Percentiles rank a stretch among this genome's conserved stretches.
Conservation (phyloP, 2,113 vertebrate species). For the Neofelis nebulosa region DNA sequence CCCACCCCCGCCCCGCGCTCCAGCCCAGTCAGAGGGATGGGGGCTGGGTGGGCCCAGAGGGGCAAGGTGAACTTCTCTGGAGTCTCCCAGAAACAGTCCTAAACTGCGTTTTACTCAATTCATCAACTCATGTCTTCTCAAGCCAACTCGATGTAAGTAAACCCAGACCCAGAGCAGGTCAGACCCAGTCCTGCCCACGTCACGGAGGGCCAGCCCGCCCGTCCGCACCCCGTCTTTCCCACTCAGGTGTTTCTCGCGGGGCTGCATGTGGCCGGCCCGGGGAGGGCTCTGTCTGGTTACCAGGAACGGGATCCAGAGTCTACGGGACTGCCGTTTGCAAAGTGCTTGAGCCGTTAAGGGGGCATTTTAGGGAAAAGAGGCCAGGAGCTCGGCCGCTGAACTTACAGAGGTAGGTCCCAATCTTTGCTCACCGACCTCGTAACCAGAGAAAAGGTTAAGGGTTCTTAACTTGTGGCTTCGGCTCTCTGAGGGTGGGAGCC, state of each 20-base stretch:
- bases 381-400: background rate
- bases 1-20: background rate
- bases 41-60: no score
- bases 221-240: background rate
- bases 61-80: background rate
- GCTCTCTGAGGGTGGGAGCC: background rate
- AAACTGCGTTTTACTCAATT: background rate
- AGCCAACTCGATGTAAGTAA: background rate
- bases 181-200: rapidly evolving
- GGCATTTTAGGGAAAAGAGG: background rate
- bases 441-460: background rate
- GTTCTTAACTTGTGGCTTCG: background rate
- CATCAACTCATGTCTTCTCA: background rate
- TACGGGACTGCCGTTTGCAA: rapidly evolving
- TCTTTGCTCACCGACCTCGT: background rate
- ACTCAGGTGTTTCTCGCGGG: rapidly evolving
- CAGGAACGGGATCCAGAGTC: background rate
- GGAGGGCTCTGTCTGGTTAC: background rate
- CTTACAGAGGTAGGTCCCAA: no score
- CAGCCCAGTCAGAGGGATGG: no score
- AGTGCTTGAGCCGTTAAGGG: rapidly evolving
- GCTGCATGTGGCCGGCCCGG: rapidly evolving
- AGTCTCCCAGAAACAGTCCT: background rate
- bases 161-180: background rate
- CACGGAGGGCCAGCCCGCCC: rapidly evolving